Percentiles rank a stretch among this genome's conserved stretches.
Conservation (phyloP, 2,888 invertebrate genomes). For the Stenurella melanura region DNA sequence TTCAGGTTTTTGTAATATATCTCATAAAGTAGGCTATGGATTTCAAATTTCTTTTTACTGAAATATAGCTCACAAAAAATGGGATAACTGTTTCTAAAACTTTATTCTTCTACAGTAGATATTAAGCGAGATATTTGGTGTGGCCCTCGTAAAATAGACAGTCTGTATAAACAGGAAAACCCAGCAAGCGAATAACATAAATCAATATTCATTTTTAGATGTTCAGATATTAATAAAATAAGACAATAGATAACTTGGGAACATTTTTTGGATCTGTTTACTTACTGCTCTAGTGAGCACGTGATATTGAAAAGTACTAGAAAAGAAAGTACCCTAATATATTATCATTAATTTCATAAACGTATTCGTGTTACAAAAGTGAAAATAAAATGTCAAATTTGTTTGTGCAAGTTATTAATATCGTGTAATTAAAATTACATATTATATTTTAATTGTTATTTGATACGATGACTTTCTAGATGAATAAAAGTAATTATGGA, state of each 20-base stretch:
- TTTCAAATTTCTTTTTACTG: no score
- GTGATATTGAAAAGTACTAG: constrained; percentile 18
- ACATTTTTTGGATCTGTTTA: neutral
- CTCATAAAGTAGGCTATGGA: no score
- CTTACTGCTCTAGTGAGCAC: constrained; percentile 29
- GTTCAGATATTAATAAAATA: neutral
- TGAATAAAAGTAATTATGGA: no score
- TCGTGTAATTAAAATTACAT: neutral
- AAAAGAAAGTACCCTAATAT: constrained; percentile 26
- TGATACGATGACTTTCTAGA: no score
- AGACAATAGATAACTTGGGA: neutral
- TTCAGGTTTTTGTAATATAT: no score
- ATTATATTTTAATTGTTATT: neutral
- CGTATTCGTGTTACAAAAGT: constrained; percentile 1
- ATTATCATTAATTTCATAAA: neutral
- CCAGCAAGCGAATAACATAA: neutral
- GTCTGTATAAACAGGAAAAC: no score
- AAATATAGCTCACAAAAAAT: no score
- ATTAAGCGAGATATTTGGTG: no score
- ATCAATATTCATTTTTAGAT: neutral
- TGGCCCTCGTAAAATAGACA: no score
- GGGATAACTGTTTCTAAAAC: no score
- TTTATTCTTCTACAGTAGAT: no score
- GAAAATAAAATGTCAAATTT: constrained; percentile 23
- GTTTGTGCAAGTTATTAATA: neutral